Base-by-base conservation (phyloP, 2,797 vertebrate species). In the Kryptolebias ocellatus region DNA sequence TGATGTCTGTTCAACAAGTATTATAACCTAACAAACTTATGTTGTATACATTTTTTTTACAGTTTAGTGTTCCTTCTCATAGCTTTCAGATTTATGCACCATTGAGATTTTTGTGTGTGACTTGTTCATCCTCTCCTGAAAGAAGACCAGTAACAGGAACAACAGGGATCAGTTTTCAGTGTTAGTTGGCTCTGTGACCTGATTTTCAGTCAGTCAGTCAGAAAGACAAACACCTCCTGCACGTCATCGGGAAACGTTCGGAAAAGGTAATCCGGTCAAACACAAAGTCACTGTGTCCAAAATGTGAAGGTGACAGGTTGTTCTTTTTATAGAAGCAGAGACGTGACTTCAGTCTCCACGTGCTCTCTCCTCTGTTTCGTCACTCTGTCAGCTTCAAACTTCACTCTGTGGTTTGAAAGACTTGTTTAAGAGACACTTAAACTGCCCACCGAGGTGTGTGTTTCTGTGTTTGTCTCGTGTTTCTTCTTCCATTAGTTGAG, bases 401-500 rank as follows among this genome's bases (percentile, higher is more conserved):
- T 67, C 45, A 31, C 45, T 17, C 31, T 50, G 20, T 34, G 3
- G 20, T 55, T 16, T 44, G 18, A 58, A 62, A 72, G 47, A 49
- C 44, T 16, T 17, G 24, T 14, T 28, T 56, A 31, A 45, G 37
- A 61, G 53, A 81, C 71, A 62, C 29, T 0, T 60, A 53, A 76
- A 60, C 60, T 70, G 46, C 4, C 62, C 37, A 24, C 67, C 24
- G 39, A 72, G 79, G 79, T 78, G 78, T 75, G 74, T 46, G 67
- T 81, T 74, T 81, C 66, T 72, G 67, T 37, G 53, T 80, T 76
- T 76, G 67, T 86, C 80, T 90, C 68, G 24, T 54, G 67, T 90
- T 90, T 81, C 85, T 79, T 82, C 88, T 82, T 86, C 87, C 87
- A 89, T 89, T 83, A 85, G 78, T 78, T 83, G 83, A 90, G 71